Evolutionary conservation across 2,888 invertebrate genomes (phyloP).

Genomic region (Tenthredo scrophulariae): DNA sequence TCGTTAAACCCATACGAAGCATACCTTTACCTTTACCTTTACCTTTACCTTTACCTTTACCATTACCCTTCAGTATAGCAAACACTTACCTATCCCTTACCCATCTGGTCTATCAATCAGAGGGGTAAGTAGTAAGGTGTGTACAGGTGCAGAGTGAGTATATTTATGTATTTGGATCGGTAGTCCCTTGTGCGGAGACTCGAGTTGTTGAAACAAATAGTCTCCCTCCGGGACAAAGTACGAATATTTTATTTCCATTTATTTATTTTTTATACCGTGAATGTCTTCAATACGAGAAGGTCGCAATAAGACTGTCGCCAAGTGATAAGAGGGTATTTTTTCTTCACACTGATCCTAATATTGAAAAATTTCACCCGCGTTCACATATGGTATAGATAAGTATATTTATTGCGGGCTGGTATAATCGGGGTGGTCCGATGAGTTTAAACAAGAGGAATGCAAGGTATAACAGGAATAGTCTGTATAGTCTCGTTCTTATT

Average conservation of each 20-base stretch:
- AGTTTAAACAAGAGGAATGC: slow-evolving; percentile 76
- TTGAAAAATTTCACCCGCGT: neutral
- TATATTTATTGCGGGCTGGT: slow-evolving; percentile 11
- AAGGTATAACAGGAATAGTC: slow-evolving; percentile 76
- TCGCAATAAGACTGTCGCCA: neutral
- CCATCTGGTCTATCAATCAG: slow-evolving; percentile 45
- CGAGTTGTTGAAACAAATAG: neutral
- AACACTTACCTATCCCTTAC: slow-evolving; percentile 33
- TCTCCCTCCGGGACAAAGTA: neutral
- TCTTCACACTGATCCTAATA: neutral
- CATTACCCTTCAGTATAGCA: neutral
- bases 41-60: slow-evolving; percentile 52
- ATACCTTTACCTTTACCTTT: slow-evolving; percentile 53
- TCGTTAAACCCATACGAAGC: slow-evolving; percentile 48
- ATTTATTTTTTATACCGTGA: neutral
- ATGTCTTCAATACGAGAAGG: neutral
- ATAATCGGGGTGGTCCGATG: slow-evolving; percentile 75
- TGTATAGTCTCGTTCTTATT: slow-evolving; percentile 72
- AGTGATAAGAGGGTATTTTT: neutral
- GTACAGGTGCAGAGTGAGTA: neutral
- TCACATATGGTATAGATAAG: neutral
- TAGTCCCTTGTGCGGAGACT: neutral
- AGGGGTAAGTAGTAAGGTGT: slow-evolving; percentile 21
- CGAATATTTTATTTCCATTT: neutral
- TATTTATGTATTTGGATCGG: neutral